phyloP scores from a whole-genome alignment of 1,140 invertebrate species.

The Leptinotarsa texana region DNA sequence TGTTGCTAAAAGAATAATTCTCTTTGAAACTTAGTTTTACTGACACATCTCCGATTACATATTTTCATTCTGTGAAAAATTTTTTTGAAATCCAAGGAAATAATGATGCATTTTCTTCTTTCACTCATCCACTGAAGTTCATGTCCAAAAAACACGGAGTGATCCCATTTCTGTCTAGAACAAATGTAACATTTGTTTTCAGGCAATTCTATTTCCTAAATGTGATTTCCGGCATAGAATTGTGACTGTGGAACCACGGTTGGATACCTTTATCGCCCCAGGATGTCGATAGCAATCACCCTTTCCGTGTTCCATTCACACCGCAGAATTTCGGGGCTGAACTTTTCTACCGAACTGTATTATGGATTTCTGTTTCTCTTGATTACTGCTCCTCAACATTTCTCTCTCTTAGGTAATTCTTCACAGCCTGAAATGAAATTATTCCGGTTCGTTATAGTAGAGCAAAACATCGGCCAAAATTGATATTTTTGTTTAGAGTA shows the following conservation, averaged over 20 bases:
- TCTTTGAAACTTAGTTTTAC: too few relatives aligned
- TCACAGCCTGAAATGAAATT: not conserved
- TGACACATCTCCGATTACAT: too few relatives aligned
- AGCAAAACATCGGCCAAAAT: too few relatives aligned
- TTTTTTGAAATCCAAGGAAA: too few relatives aligned
- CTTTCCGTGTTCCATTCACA: not conserved
- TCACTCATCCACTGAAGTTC: too few relatives aligned
- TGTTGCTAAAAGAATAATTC: too few relatives aligned
- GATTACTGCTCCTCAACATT: not conserved
- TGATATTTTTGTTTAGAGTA: too few relatives aligned
- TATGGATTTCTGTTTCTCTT: not conserved
- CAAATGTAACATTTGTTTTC: constrained; percentile 8
- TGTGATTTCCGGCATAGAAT: not conserved
- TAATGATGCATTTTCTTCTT: too few relatives aligned
- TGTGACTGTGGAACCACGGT: not conserved
- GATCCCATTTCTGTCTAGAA: not conserved
- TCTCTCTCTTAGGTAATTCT: not conserved
- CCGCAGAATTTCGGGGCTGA: not conserved
- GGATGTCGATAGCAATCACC: not conserved
- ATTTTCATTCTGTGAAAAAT: too few relatives aligned
- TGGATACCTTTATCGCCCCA: constrained; percentile 1
- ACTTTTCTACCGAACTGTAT: not conserved
- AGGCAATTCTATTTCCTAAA: not conserved
- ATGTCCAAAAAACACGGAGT: not conserved
- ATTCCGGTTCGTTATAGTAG: too few relatives aligned